Evolutionary conservation across 2,113 vertebrate genomes (phyloP).

Genomic region (Monopterus albus): DNA sequence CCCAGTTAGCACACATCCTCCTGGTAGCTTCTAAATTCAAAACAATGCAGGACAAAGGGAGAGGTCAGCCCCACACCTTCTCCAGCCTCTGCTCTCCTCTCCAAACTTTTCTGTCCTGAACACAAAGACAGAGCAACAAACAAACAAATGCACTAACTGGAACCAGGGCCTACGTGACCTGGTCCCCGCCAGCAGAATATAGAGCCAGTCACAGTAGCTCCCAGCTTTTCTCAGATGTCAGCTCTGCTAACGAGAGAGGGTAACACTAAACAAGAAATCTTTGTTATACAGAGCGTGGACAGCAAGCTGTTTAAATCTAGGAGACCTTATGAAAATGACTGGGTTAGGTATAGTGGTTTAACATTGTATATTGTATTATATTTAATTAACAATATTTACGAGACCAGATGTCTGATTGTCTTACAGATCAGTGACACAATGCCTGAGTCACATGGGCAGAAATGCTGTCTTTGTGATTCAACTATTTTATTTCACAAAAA

Average conservation of each 20-base stretch:
- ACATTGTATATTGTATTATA: no score
- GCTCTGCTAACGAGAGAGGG: constrained; percentile 28
- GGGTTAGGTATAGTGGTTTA: no score
- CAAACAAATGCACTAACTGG: constrained; percentile 51
- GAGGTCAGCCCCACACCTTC: constrained; percentile 53
- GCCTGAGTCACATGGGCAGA: background rate
- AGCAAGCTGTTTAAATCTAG: no score
- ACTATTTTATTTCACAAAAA: no score
- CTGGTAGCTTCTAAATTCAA: constrained; percentile 64
- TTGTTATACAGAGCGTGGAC: no score
- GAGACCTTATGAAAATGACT: no score
- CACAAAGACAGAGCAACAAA: constrained; percentile 40
- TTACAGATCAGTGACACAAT: background rate
- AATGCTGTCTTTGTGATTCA: no score
- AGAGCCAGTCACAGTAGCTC: constrained; percentile 25
- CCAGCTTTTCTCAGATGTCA: constrained; percentile 19
- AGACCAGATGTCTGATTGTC: background rate
- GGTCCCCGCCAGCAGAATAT: constrained; percentile 43
- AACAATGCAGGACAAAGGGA: constrained; percentile 77
- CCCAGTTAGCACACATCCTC: constrained; percentile 76
- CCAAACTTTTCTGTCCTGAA: constrained; percentile 24
- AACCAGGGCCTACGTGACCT: constrained; percentile 78
- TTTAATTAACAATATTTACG: no score
- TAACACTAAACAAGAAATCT: constrained; percentile 1
- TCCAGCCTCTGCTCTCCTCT: constrained; percentile 32